Evolutionary conservation across 2,888 invertebrate species (phyloP).

Genomic region (Aleiodes testaceus): DNA sequence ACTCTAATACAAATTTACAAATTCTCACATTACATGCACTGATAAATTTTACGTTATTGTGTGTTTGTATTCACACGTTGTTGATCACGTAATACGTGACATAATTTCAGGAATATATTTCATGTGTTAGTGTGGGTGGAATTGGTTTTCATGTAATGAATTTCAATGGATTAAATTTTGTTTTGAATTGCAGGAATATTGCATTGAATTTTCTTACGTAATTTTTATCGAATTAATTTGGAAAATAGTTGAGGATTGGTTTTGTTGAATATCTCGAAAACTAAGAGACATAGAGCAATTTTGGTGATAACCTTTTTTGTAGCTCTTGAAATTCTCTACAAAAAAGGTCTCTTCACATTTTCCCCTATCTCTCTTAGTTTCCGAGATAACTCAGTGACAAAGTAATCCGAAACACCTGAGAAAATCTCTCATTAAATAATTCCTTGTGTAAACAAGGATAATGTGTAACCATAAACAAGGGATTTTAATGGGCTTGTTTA

Average conservation of each 20-base stretch:
- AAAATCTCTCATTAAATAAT: background rate
- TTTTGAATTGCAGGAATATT: background rate
- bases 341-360: too few relatives aligned
- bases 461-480: conserved; percentile 1
- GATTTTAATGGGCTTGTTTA: conserved; percentile 7
- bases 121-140: background rate
- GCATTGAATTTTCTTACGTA: too few relatives aligned
- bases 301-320: too few relatives aligned
- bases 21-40: conserved; percentile 1
- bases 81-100: conserved; percentile 9
- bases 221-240: too few relatives aligned
- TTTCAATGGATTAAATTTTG: background rate
- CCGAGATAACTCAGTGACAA: too few relatives aligned
- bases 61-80: background rate
- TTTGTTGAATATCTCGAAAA: too few relatives aligned
- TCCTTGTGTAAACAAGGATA: too few relatives aligned
- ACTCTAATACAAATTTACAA: background rate
- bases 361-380: too few relatives aligned
- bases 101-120: conserved; percentile 5
- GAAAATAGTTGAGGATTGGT: too few relatives aligned
- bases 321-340: too few relatives aligned
- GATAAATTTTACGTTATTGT: background rate
- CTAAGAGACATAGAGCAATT: too few relatives aligned
- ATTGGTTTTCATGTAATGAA: conserved; percentile 12
- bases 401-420: background rate